phyloP scores from a whole-genome alignment of 2,797 vertebrate species.

The Nyctalus aviator region DNA sequence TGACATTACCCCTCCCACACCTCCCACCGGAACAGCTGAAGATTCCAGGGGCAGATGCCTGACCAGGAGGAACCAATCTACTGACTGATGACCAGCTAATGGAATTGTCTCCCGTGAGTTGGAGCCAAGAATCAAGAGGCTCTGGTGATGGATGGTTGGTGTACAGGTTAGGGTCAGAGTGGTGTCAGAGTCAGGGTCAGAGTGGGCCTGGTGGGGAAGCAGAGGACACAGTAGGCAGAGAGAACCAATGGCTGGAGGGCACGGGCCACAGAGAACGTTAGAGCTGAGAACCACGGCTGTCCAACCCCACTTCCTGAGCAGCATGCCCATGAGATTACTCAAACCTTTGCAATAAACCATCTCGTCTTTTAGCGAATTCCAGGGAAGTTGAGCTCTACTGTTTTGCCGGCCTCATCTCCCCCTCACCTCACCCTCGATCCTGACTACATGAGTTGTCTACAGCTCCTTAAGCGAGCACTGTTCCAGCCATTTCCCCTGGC shows the following conservation, averaged over 20 bases:
- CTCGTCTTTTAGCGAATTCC: not conserved
- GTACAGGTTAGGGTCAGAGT: not conserved
- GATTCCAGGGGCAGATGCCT: not conserved
- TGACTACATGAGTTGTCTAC: not conserved
- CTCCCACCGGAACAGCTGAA: not conserved
- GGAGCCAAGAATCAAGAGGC: slow-evolving; percentile 9
- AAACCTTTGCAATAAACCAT: no score
- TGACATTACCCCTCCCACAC: rapidly evolving
- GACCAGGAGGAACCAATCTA: not conserved
- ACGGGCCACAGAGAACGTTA: not conserved
- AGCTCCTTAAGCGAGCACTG: not conserved
- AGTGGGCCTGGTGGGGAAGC: not conserved
- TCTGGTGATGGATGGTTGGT: not conserved
- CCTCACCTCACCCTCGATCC: not conserved
- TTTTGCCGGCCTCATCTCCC: not conserved
- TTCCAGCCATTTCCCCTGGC: not conserved
- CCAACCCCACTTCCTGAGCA: not conserved
- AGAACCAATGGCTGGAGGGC: not conserved
- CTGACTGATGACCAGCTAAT: not conserved
- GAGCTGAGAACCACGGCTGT: not conserved
- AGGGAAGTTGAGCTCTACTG: not conserved
- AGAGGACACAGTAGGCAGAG: not conserved
- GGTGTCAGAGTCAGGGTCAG: not conserved
- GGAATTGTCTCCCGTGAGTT: not conserved
- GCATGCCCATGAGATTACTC: not conserved